Conservation (phyloP, 2,888 invertebrate species). For the Himalopsyche tibetana region DNA sequence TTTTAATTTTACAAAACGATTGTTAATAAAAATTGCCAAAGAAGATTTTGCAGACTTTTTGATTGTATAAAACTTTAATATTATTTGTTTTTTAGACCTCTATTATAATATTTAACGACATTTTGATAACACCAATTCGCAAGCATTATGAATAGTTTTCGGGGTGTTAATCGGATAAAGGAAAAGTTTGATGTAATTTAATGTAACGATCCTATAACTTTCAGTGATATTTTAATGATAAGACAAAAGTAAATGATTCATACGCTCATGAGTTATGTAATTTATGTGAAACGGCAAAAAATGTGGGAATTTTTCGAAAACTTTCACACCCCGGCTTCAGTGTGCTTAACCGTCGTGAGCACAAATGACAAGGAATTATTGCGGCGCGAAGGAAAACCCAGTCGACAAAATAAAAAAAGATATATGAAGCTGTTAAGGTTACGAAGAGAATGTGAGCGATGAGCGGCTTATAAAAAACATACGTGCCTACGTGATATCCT, state of each 20-base stretch:
- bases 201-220: constrained; percentile 16
- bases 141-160: no score
- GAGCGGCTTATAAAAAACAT: constrained; percentile 64
- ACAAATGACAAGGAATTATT: constrained; percentile 61
- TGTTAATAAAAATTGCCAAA: no score
- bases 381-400: constrained; percentile 56
- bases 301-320: constrained; percentile 44
- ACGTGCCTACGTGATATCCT: constrained; percentile 61
- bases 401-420: constrained; percentile 58
- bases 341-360: constrained; percentile 55
- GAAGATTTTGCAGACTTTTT: no score
- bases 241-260: constrained; percentile 34
- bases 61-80: no score
- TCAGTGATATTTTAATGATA: constrained; percentile 30
- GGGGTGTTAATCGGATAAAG: neutral
- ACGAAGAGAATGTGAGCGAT: constrained; percentile 56
- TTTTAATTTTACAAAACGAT: no score
- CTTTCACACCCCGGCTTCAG: constrained; percentile 50
- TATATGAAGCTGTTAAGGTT: constrained; percentile 58
- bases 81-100: no score
- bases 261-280: constrained; percentile 30
- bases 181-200: constrained; percentile 22
- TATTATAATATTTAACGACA: no score
- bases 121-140: no score
- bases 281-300: constrained; percentile 32